Base-by-base conservation (phyloP, 53 echinoderm and acorn worm genomes). In the Actinopyga echinites region DNA sequence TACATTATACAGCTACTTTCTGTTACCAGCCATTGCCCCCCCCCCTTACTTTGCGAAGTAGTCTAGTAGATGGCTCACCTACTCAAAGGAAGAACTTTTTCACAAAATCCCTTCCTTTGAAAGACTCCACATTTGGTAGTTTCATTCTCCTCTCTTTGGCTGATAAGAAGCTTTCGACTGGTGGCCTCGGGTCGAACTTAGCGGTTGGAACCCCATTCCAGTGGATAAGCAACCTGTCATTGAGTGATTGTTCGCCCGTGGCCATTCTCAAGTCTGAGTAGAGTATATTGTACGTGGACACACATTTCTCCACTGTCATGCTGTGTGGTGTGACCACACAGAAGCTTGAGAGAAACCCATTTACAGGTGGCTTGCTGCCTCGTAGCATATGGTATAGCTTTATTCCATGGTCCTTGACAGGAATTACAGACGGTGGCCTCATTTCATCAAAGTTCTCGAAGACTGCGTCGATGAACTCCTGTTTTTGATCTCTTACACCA, bases 321-420 rank as follows among this genome's bases (percentile, higher is more conserved):
- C 79, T 78, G 56, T 78, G 79, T 55, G 52, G 75, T 29, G 52
- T 74, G 13, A 74, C 75, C 6, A 74, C 75, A n/a, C 75, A 74
- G 21, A 74, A 78, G 57, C 79, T 75, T 45, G 75, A 78, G 20
- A 78, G 3, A 1, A 78, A 78, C 29, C 56, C 79, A 53, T 24
- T 78, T 5, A 55, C 79, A 0, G 79, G 79, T 2, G 4, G 31
- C 33, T 5, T 78, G 28, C 56, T 78, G 9, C 56, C 56, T 54
- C 78, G 8, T 28, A 78, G 31, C 54, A 78, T 78, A 28, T 54
- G 55, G 25, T 78, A 78, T 28, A 78, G 25, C 57, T 24, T 78
- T 9, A 78, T 28, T 25, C 78, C 78, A 78, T 78, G 19, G 55
- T 54, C 55, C 19, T 58, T 58, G 8, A 22, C 58, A 21, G 25